Evolutionary conservation across 1,140 invertebrate genomes (phyloP).

Genomic region (Melitaea cinxia): DNA sequence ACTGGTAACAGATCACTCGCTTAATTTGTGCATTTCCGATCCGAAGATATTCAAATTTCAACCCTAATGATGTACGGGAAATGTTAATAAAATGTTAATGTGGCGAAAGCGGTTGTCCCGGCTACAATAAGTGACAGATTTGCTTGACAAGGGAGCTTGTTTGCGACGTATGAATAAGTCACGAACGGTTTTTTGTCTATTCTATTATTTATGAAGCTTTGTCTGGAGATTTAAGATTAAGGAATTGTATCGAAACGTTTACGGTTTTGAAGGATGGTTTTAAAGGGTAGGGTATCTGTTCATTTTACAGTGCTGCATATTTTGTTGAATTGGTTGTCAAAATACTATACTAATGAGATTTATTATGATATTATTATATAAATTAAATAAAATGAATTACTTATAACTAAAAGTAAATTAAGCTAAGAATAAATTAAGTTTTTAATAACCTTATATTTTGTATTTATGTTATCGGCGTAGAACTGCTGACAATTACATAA

Average conservation of each 20-base stretch:
- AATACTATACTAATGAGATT: too few relatives aligned
- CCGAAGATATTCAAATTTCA: conserved; percentile 79
- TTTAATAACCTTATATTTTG: too few relatives aligned
- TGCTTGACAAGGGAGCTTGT: conserved; percentile 73
- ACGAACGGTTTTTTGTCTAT: conserved; percentile 73
- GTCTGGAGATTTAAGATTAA: conserved; percentile 35
- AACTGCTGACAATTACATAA: too few relatives aligned
- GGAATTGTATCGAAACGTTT: conserved; percentile 22
- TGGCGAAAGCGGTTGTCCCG: conserved; percentile 62
- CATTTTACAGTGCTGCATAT: background rate
- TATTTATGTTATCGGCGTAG: too few relatives aligned
- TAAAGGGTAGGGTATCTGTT: background rate
- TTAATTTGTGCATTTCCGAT: conserved; percentile 81
- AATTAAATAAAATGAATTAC: too few relatives aligned
- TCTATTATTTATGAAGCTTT: conserved; percentile 65
- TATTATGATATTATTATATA: too few relatives aligned
- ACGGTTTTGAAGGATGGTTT: background rate
- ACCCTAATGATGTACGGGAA: conserved; percentile 76
- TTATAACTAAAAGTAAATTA: too few relatives aligned
- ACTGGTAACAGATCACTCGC: conserved; percentile 76
- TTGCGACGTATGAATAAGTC: conserved; percentile 73
- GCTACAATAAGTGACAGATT: conserved; percentile 78
- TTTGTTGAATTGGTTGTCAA: background rate
- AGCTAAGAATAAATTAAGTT: too few relatives aligned
- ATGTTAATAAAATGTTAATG: conserved; percentile 82